A percentile compares a stretch with the other conserved stretches of the same genome.
Conservation (phyloP, 2,797 vertebrate species). For the Ceryle rudis region DNA sequence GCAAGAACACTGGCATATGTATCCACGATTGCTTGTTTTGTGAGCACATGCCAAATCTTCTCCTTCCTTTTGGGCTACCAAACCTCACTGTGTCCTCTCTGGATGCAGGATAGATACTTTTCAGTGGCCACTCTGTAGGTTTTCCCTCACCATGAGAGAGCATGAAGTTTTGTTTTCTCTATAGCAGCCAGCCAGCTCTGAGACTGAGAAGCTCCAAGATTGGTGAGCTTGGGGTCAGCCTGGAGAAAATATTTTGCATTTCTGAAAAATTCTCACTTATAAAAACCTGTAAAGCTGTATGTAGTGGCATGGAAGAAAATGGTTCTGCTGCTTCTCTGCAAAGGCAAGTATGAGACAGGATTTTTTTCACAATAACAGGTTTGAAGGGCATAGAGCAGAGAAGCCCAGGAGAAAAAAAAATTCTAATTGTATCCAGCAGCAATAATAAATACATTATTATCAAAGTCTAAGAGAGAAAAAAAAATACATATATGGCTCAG, state of each 20-base stretch:
- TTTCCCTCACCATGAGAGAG: background rate
- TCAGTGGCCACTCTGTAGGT: background rate
- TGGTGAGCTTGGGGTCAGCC: background rate
- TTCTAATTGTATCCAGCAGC: background rate
- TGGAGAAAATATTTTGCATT: background rate
- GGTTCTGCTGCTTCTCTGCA: background rate
- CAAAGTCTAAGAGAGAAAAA: background rate
- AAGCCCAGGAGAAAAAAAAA: background rate
- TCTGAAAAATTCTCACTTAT: background rate
- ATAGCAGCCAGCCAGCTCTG: background rate
- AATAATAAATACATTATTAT: background rate
- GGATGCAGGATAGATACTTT: background rate
- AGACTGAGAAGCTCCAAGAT: background rate
- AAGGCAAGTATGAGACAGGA: background rate
- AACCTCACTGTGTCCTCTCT: background rate
- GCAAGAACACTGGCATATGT: rapidly evolving
- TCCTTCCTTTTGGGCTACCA: background rate
- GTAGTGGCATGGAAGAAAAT: background rate
- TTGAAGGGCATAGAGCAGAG: background rate
- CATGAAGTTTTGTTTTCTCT: background rate
- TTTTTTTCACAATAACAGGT: background rate
- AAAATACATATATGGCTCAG: background rate
- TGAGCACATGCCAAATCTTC: background rate
- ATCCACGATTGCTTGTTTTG: background rate
- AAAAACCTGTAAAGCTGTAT: background rate